phyloP scores from a whole-genome alignment of 2,888 invertebrate genomes.

The Caenorhabditis sp. region DNA sequence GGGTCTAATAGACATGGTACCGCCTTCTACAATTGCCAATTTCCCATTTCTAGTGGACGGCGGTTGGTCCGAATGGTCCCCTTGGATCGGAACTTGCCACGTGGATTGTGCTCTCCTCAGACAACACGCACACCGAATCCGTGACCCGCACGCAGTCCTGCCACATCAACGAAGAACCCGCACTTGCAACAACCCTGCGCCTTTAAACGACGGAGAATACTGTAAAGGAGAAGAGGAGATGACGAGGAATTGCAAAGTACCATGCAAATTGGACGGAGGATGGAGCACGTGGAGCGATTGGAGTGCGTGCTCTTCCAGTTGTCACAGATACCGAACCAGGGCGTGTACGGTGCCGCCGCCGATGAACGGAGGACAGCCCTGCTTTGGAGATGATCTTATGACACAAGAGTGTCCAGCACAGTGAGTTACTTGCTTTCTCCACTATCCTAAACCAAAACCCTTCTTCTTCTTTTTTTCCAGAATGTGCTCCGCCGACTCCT shows the following conservation, averaged over 20 bases:
- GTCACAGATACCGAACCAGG: slow-evolving; percentile 89
- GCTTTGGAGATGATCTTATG: slow-evolving; percentile 85
- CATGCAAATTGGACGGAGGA: slow-evolving; percentile 86
- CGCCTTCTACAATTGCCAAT: not conserved
- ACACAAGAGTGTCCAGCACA: slow-evolving; percentile 84
- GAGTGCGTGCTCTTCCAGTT: slow-evolving; percentile 88
- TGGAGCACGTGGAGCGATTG: slow-evolving; percentile 82
- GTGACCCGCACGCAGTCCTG: slow-evolving; percentile 65
- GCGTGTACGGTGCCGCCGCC: slow-evolving; percentile 87
- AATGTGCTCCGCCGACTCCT: slow-evolving; percentile 52
- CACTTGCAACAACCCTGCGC: slow-evolving; percentile 84
- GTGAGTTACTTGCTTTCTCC: no score
- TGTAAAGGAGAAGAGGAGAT: slow-evolving; percentile 69
- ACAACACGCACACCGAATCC: slow-evolving; percentile 62
- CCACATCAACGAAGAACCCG: slow-evolving; percentile 78
- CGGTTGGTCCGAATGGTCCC: slow-evolving; percentile 85
- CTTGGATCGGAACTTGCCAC: slow-evolving; percentile 84
- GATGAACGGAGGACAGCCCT: slow-evolving; percentile 89
- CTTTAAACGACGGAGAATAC: slow-evolving; percentile 93
- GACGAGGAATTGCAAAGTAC: slow-evolving; percentile 88
- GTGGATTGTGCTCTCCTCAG: slow-evolving; percentile 82
- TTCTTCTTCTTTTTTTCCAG: slow-evolving; percentile 41
- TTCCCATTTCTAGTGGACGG: slow-evolving; percentile 84
- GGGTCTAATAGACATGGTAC: not conserved
- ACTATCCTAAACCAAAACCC: no score